A percentile compares a stretch with the other conserved stretches of the same genome.
phyloP scores from a whole-genome alignment of 2,888 invertebrate species.

The Plagodis dolabraria region DNA sequence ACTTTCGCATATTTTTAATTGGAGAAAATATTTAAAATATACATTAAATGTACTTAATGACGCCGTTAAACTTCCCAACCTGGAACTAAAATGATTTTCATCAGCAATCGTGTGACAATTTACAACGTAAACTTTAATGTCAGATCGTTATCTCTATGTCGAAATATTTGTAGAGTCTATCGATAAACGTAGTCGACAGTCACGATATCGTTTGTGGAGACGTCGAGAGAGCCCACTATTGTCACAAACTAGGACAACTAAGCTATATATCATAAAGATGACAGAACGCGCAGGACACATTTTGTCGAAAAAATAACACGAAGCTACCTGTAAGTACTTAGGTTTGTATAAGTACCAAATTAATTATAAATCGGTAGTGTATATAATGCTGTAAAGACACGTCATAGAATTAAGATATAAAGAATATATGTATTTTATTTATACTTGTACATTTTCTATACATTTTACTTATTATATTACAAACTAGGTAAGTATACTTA shows the following conservation, averaged over 20 bases:
- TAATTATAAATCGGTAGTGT: too few species aligned
- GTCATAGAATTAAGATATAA: too few species aligned
- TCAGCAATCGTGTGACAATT: constrained; percentile 26
- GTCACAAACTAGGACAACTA: constrained; percentile 55
- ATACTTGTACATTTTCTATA: too few species aligned
- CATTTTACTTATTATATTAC: too few species aligned
- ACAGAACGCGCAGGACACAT: constrained; percentile 1
- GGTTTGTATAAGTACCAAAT: too few species aligned
- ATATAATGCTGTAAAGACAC: too few species aligned
- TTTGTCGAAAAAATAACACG: not conserved
- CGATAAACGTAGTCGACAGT: constrained; percentile 65
- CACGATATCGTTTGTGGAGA: constrained; percentile 56
- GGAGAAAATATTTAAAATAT: not conserved
- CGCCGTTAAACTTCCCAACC: not conserved
- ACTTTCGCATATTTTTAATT: not conserved
- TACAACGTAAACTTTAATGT: constrained; percentile 35
- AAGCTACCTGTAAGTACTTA: not conserved
- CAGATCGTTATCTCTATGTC: constrained; percentile 73
- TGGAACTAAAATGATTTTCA: constrained; percentile 29
- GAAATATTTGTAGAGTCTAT: constrained; percentile 82
- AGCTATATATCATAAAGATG: constrained; percentile 3
- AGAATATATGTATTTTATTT: too few species aligned
- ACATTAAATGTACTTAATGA: not conserved
- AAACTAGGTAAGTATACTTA: too few species aligned
- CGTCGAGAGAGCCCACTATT: constrained; percentile 54